phyloP scores from a whole-genome alignment of 2,888 invertebrate genomes.

The Parasteatoda lunata region DNA sequence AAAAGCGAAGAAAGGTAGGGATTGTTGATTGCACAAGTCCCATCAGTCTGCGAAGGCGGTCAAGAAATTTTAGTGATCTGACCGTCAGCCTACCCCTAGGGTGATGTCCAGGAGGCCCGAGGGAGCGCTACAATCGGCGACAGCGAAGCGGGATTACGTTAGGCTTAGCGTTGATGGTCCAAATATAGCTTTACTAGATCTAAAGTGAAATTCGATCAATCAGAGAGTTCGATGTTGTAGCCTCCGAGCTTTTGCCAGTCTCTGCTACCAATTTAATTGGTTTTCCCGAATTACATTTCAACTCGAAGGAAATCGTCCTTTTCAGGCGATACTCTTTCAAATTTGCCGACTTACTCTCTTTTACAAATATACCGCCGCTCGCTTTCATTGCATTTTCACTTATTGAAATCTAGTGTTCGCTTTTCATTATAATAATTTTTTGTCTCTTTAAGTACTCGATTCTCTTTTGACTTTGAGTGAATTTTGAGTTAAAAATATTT shows the following conservation, averaged over 20 bases:
- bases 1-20: constrained; percentile 46
- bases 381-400: constrained; percentile 38
- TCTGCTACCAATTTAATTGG: constrained; percentile 62
- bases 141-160: constrained; percentile 65
- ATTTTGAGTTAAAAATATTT: no score
- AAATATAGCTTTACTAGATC: constrained; percentile 68
- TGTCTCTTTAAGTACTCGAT: no score
- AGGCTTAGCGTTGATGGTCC: constrained; percentile 68
- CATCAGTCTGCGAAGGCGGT: constrained; percentile 47
- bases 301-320: constrained; percentile 59
- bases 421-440: neutral
- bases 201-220: constrained; percentile 69
- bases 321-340: constrained; percentile 52
- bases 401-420: constrained; percentile 34
- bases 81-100: constrained; percentile 45
- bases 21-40: constrained; percentile 62
- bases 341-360: constrained; percentile 15
- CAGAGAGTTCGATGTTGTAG: constrained; percentile 51
- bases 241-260: constrained; percentile 53
- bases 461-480: no score
- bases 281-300: constrained; percentile 66
- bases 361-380: constrained; percentile 46
- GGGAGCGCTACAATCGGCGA: constrained; percentile 67
- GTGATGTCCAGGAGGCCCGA: constrained; percentile 59
- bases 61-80: constrained; percentile 66